Conservation (phyloP, 2,797 vertebrate genomes). For the Chanos chanos region DNA sequence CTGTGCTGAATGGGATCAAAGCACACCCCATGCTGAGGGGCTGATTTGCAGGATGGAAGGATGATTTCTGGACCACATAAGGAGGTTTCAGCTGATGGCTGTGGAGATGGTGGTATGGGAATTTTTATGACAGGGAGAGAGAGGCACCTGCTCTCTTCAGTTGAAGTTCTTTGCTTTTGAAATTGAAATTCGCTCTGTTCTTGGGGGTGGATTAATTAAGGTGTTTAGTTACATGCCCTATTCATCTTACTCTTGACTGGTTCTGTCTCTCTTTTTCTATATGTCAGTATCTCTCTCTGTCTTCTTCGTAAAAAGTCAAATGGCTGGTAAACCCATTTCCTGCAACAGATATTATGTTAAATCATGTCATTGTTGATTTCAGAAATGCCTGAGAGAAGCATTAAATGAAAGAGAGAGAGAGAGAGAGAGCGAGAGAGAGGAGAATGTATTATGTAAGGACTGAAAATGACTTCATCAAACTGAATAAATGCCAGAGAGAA, state of each 20-base stretch:
- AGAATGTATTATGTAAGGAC: background rate
- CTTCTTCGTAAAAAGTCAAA: conserved; percentile 10
- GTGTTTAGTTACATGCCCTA: conserved; percentile 1
- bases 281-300: background rate
- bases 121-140: background rate
- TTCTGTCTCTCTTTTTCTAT: background rate
- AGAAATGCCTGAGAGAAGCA: background rate
- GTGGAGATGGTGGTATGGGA: background rate
- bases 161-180: background rate
- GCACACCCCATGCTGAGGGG: background rate
- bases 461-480: conserved; percentile 11
- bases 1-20: conserved; percentile 23
- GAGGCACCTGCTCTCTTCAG: conserved; percentile 20
- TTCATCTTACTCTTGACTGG: background rate
- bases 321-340: conserved; percentile 3
- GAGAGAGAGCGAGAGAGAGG: background rate
- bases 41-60: conserved; percentile 9
- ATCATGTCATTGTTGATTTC: background rate
- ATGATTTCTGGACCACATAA: background rate
- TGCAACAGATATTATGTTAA: conserved; percentile 9
- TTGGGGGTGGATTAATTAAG: background rate
- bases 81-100: background rate
- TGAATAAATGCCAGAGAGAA: background rate
- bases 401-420: background rate
- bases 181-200: background rate